Conservation (phyloP, 2,113 vertebrate genomes). For the Miniopterus natalensis region DNA sequence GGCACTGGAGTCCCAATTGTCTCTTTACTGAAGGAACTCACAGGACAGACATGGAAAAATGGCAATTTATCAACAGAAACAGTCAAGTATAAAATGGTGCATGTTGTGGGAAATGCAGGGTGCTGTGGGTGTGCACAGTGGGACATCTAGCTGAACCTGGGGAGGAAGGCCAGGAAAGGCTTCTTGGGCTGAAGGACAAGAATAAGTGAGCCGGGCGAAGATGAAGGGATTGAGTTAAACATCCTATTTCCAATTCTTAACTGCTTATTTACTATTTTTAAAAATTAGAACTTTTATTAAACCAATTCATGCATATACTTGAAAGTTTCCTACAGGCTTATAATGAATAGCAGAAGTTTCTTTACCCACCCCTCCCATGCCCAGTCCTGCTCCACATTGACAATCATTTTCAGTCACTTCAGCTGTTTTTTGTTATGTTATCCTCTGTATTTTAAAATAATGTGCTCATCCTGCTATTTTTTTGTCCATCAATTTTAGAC, state of each 20-base stretch:
- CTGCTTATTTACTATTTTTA: background rate
- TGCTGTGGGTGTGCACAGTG: background rate
- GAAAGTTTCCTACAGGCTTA: background rate
- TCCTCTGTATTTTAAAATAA: background rate
- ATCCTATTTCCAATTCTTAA: background rate
- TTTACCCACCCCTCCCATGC: no score
- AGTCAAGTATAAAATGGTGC: background rate
- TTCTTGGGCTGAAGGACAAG: background rate
- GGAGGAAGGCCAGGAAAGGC: background rate
- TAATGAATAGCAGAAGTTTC: background rate
- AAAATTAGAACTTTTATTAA: background rate
- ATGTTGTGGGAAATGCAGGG: background rate
- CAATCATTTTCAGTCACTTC: background rate
- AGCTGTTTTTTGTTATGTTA: background rate
- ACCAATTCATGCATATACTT: background rate
- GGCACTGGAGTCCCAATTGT: fast-evolving
- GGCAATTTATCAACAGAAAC: background rate
- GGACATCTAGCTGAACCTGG: background rate
- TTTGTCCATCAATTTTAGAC: background rate
- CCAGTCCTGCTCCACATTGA: background rate
- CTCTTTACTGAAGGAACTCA: background rate
- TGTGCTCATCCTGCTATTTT: background rate
- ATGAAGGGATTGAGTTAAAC: background rate
- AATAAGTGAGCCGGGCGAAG: background rate
- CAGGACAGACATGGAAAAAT: background rate